Evolutionary conservation across 2,797 vertebrate genomes (phyloP).

Genomic region (Rhodeus uyekii): DNA sequence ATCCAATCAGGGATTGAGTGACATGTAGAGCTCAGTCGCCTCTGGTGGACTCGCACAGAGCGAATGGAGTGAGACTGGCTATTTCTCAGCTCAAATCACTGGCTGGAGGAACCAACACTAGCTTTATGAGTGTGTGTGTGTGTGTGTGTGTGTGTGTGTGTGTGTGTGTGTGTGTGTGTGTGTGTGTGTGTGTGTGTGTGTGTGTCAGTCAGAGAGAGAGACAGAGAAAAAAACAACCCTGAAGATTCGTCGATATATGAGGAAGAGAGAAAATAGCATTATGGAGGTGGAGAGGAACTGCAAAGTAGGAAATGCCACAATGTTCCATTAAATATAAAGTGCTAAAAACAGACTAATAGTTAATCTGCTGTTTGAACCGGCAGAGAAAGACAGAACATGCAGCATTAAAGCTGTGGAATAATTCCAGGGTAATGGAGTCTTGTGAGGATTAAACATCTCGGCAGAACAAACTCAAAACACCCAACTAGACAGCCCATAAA

Average conservation of each 20-base stretch:
- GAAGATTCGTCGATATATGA: neutral
- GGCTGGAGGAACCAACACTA: constrained; percentile 3
- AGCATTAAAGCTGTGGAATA: neutral
- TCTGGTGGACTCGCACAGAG: constrained; percentile 4
- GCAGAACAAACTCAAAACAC: neutral
- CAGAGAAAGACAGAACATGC: neutral
- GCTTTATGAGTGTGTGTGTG: no score
- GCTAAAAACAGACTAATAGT: neutral
- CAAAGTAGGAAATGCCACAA: neutral
- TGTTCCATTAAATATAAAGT: neutral
- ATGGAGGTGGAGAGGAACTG: neutral
- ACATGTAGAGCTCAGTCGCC: constrained; percentile 3
- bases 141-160: no score
- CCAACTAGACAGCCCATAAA: neutral
- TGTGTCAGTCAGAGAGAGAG: neutral
- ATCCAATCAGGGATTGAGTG: constrained; percentile 11
- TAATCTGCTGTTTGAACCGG: neutral
- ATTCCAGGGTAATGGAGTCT: neutral
- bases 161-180: no score
- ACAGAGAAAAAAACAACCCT: neutral
- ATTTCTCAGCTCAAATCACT: constrained; percentile 23
- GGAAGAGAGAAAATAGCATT: neutral
- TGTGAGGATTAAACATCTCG: neutral
- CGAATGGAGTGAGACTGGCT: neutral
- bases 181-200: no score